These are phyloP conservation scores for Cetoscarus ocellatus DNA, from an alignment of 2,797 vertebrate genomes.

Conservation along the genomic window DNA sequence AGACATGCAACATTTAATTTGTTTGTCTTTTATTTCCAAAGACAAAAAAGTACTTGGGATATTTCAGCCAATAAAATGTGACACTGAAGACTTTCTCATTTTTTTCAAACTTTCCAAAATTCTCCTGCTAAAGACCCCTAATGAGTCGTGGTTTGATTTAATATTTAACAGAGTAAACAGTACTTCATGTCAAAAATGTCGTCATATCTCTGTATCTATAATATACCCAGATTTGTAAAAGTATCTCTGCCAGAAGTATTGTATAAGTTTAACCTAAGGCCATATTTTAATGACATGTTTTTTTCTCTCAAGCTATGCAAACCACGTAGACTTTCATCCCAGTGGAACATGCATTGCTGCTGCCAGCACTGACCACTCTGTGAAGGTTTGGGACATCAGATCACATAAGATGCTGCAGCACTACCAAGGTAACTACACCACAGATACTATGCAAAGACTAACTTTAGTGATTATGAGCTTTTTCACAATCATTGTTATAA, in stretches of 20 bases:
- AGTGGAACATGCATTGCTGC: conserved; percentile 93
- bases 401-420: conserved; percentile 95
- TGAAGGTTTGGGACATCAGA: conserved; percentile 96
- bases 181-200: too few relatives aligned
- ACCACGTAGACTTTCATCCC: conserved; percentile 93
- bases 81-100: too few relatives aligned
- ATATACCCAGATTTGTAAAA: too few relatives aligned
- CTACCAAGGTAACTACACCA: conserved; percentile 88
- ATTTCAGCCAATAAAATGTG: too few relatives aligned
- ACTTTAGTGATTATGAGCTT: too few relatives aligned
- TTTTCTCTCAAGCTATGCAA: conserved; percentile 87
- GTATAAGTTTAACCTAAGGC: background rate
- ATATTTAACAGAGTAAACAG: too few relatives aligned
- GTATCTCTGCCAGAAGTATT: too few relatives aligned
- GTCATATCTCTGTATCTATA: too few relatives aligned
- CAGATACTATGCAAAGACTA: background rate
- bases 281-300: background rate
- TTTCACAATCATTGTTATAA: too few relatives aligned
- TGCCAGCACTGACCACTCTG: conserved; percentile 91
- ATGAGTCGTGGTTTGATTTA: too few relatives aligned
- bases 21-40: background rate
- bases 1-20: too few relatives aligned
- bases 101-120: background rate
- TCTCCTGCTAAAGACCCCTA: background rate
- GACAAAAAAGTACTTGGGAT: too few relatives aligned